A percentile compares a stretch with the other conserved stretches of the same genome.
Evolutionary conservation across 2,888 invertebrate genomes (phyloP).

Genomic region (Drosophila pseudotakahashii): DNA sequence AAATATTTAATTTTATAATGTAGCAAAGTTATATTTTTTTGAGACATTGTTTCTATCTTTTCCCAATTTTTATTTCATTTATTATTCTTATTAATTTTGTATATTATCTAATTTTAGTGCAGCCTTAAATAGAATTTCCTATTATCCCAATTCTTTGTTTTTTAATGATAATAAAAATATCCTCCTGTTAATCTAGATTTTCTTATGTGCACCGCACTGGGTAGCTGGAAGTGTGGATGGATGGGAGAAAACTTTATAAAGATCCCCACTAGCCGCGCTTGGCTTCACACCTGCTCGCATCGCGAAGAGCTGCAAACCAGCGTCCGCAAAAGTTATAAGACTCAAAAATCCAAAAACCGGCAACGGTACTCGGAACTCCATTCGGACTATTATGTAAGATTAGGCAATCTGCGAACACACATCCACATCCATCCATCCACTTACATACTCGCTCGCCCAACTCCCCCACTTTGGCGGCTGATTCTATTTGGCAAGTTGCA

Average conservation of each 20-base stretch:
- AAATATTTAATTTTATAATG: too few relatives aligned
- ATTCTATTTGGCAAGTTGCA: conserved; percentile 81
- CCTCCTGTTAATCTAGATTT: not conserved
- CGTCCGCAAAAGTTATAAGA: conserved; percentile 22
- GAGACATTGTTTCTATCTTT: too few relatives aligned
- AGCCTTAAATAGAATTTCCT: too few relatives aligned
- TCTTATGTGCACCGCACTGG: conserved; percentile 12
- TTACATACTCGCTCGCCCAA: conserved; percentile 21
- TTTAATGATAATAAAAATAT: too few relatives aligned
- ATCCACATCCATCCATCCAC: conserved; percentile 24
- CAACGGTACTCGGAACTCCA: conserved; percentile 50
- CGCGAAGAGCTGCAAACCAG: conserved; percentile 70
- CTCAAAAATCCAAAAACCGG: conserved; percentile 26
- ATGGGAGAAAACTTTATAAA: conserved; percentile 77
- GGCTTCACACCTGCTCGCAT: conserved; percentile 81
- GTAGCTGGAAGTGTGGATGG: conserved; percentile 37
- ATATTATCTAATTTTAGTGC: too few relatives aligned
- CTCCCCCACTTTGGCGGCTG: conserved; percentile 39
- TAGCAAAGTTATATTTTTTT: too few relatives aligned
- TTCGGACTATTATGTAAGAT: conserved; percentile 72
- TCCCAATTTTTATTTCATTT: too few relatives aligned
- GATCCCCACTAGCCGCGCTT: conserved; percentile 80
- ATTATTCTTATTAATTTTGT: too few relatives aligned
- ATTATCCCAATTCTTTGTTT: too few relatives aligned
- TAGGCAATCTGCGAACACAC: conserved; percentile 56